Conservation (phyloP, 1,140 invertebrate genomes). For the Palaemon carinicauda region DNA sequence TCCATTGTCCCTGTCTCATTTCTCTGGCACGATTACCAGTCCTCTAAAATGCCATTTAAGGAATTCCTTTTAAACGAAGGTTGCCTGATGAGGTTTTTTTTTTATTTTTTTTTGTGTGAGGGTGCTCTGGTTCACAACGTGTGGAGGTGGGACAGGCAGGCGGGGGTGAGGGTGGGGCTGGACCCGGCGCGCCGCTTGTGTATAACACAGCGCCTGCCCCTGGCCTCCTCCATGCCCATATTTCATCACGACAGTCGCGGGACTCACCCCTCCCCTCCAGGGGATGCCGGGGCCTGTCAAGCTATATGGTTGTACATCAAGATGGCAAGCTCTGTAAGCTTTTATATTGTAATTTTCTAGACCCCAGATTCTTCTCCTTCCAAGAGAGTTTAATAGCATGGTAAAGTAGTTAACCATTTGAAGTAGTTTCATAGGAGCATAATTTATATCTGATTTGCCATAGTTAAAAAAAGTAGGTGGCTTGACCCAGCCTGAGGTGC, state of each 20-base stretch:
- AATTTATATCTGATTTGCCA: conserved; percentile 58
- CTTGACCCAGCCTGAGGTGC: conserved; percentile 38
- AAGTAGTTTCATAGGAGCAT: conserved; percentile 58
- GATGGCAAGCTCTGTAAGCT: conserved; percentile 55
- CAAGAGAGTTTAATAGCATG: conserved; percentile 58
- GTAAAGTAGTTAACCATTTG: conserved; percentile 53
- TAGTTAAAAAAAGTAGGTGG: conserved; percentile 51
- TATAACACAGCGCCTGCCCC: conserved; percentile 53
- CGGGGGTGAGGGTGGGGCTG: conserved; percentile 46
- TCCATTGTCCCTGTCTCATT: neutral
- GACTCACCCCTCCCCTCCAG: conserved; percentile 44
- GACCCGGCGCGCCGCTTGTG: conserved; percentile 52
- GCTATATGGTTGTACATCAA: conserved; percentile 55
- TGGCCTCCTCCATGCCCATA: conserved; percentile 42
- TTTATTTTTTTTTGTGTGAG: neutral
- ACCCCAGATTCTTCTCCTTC: conserved; percentile 58
- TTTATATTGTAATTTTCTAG: conserved; percentile 59
- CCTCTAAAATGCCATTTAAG: neutral
- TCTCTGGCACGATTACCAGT: neutral
- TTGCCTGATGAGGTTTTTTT: neutral
- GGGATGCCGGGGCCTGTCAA: conserved; percentile 40
- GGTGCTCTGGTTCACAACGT: neutral
- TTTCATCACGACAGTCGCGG: conserved; percentile 35
- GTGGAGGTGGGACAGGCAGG: conserved; percentile 1
- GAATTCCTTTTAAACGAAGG: neutral